Evolutionary conservation across 92 coral and sea anemone genomes (phyloP).

Genomic region (Desmophyllum pertusum): DNA sequence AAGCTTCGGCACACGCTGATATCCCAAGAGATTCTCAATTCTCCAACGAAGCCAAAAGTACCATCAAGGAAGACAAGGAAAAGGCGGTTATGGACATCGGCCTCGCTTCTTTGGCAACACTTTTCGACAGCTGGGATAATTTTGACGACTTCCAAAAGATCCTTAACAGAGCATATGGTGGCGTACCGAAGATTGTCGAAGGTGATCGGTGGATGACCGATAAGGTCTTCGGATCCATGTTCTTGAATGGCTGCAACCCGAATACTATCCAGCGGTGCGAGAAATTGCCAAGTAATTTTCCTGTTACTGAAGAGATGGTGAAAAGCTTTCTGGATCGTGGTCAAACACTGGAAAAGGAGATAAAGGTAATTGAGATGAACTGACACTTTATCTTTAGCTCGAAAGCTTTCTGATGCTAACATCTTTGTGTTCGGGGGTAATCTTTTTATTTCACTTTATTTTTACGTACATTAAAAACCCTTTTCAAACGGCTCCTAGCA

Average conservation of each 20-base stretch:
- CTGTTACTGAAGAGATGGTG: constrained; percentile 54
- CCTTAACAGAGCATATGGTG: constrained; percentile 26
- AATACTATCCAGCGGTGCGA: constrained; percentile 51
- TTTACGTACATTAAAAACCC: too few relatives aligned
- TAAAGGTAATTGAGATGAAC: constrained; percentile 8
- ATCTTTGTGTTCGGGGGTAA: too few relatives aligned
- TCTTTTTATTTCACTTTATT: too few relatives aligned
- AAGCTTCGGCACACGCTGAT: constrained; percentile 54
- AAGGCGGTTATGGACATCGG: constrained; percentile 37
- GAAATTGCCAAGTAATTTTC: constrained; percentile 55
- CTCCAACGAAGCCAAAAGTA: constrained; percentile 48
- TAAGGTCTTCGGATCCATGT: constrained; percentile 42
- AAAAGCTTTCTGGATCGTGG: constrained; percentile 52
- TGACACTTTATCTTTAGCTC: not conserved
- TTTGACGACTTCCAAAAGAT: constrained; percentile 49
- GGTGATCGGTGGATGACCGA: constrained; percentile 55
- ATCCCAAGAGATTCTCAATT: constrained; percentile 76
- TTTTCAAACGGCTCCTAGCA: too few relatives aligned
- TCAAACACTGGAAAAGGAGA: constrained; percentile 39
- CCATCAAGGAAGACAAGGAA: constrained; percentile 37
- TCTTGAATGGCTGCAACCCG: constrained; percentile 63
- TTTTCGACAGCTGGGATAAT: constrained; percentile 34
- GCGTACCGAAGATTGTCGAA: constrained; percentile 37
- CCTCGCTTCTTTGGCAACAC: constrained; percentile 33
- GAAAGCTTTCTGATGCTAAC: not conserved